Conservation (phyloP, 2,113 vertebrate genomes). For the Pipra filicauda region DNA sequence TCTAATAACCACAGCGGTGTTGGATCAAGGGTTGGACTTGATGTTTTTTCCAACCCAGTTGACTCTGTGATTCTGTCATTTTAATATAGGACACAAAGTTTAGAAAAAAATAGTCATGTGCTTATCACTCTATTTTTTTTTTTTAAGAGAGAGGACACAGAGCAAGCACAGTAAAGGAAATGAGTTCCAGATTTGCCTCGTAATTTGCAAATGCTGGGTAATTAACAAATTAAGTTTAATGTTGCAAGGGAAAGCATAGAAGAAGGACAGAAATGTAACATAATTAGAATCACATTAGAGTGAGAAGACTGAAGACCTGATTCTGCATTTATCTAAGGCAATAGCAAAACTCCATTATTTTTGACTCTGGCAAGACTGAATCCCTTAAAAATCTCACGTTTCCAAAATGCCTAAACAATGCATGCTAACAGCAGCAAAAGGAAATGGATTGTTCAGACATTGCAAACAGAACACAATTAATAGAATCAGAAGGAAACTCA, state of each 20-base stretch:
- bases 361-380: neutral
- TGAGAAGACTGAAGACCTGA: conserved; percentile 16
- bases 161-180: conserved; percentile 11
- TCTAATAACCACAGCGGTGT: too few relatives aligned
- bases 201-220: conserved; percentile 41
- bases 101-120: neutral
- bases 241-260: conserved; percentile 42
- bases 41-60: too few relatives aligned
- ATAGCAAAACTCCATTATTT: conserved; percentile 25
- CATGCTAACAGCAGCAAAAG: neutral
- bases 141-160: conserved; percentile 1
- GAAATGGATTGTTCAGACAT: neutral
- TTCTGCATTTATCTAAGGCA: conserved; percentile 6
- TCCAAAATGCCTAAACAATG: neutral
- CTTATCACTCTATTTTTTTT: neutral
- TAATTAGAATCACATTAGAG: conserved; percentile 37
- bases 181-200: neutral
- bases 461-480: neutral
- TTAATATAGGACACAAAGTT: neutral
- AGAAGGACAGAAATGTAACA: conserved; percentile 35
- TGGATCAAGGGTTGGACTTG: too few relatives aligned
- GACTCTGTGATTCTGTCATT: neutral
- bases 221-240: conserved; percentile 61
- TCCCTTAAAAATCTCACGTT: neutral
- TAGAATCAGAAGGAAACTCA: neutral